A percentile compares a stretch with the other conserved stretches of the same genome.
phyloP scores from a whole-genome alignment of 2,797 vertebrate species.

The Protosalanx chinensis region DNA sequence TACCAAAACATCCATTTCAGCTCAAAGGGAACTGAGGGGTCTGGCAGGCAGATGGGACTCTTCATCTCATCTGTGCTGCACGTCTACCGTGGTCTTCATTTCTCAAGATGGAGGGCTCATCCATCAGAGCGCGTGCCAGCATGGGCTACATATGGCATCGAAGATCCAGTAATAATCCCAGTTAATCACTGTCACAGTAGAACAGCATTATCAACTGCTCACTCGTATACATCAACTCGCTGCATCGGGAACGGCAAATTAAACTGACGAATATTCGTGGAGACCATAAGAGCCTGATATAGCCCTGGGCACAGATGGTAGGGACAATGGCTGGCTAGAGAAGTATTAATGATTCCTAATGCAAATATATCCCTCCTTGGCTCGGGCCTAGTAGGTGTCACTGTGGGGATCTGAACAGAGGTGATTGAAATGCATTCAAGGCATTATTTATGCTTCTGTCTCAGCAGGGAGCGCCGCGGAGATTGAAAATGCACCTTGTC shows the following conservation, averaged over 20 bases:
- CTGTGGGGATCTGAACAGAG: slow-evolving; percentile 11
- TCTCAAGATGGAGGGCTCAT: slow-evolving; percentile 28
- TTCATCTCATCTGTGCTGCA: slow-evolving; percentile 36
- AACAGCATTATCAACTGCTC: slow-evolving; percentile 45
- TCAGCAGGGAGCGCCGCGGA: slow-evolving; percentile 37
- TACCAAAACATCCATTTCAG: background rate
- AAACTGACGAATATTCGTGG: slow-evolving; percentile 29
- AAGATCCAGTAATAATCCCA: slow-evolving; percentile 48
- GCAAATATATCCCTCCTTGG: background rate
- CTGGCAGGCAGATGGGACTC: slow-evolving; percentile 27
- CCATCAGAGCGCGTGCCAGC: slow-evolving; percentile 32
- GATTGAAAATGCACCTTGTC: slow-evolving; percentile 50
- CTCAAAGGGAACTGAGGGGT: slow-evolving; percentile 26
- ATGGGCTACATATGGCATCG: slow-evolving; percentile 29
- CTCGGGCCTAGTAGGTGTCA: slow-evolving; percentile 17
- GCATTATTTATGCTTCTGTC: slow-evolving; percentile 55
- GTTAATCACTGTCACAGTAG: slow-evolving; percentile 52
- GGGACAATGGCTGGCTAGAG: background rate
- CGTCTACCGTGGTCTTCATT: slow-evolving; percentile 31
- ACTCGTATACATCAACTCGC: slow-evolving; percentile 17
- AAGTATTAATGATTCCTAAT: slow-evolving; percentile 6
- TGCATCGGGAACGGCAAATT: slow-evolving; percentile 25
- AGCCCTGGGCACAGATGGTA: background rate
- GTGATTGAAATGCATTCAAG: slow-evolving; percentile 48
- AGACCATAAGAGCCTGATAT: background rate